Evolutionary conservation across 2,797 vertebrate genomes (phyloP), one percentile per base, ranked within the genome.

Genomic region (Spatula clypeata): DNA sequence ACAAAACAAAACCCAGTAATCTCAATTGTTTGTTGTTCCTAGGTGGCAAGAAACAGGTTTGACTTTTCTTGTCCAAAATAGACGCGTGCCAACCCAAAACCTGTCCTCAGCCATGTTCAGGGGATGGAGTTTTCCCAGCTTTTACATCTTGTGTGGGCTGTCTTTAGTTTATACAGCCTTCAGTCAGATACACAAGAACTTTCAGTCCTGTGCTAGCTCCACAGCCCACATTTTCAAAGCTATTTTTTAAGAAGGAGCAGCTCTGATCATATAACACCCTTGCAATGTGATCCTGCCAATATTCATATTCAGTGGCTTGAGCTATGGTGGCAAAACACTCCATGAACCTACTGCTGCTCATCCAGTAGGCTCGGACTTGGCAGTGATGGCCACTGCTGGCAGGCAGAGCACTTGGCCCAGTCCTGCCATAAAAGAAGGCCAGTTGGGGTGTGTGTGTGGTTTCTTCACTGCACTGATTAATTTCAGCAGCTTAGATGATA

Each of bases 401-500:
- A 96, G 45, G 38, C 75, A 86, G 49, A 40, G 42, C 32, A 79
- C 34, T 24, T 9, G 11, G 86, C 58, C 73, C 61, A 32, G 49
- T 65, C 49, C 45, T 74, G 65, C 32, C 34, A 61, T 32, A 61
- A 65, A 86, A 77, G 71, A 38, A 20, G 49, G 57, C 61, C 72
- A 80, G 32, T 61, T 54, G 45, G 76, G 24, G 86, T 66, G 79
- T 66, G 61, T 29, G 86, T 72, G 79, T 86, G 66, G 79, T 96
- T 96, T 93, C 79, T 84, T 58, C 62, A 32, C 51, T 69, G 47
- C 27, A 21, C n/a, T 75, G 82, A 92, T 47, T 92, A 92, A 93
- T 93, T 91, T 93, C 92, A 90, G 51, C 62, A 95, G 36, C 44
- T 92, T 60, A 90, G 70, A 84, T 67, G 91, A 76, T 79, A 93